Conservation (phyloP, 2,113 vertebrate species). For the Saimiri boliviensis region DNA sequence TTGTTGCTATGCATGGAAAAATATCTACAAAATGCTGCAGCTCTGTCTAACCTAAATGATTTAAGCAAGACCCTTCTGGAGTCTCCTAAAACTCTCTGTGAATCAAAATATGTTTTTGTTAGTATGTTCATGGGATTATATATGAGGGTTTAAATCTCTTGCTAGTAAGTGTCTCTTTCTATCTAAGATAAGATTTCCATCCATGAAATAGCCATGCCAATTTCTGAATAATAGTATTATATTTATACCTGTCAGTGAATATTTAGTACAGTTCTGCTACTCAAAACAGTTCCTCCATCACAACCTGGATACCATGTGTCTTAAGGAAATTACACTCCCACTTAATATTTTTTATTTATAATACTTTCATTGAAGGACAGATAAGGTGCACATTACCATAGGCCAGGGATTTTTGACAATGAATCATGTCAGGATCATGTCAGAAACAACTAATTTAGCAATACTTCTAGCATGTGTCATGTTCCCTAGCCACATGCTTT, state of each 20-base stretch:
- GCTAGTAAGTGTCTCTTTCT: not conserved
- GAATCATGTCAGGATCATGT: not conserved
- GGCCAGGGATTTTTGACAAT: not conserved
- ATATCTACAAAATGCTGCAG: not conserved
- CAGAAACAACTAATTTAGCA: not conserved
- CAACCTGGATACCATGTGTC: not conserved
- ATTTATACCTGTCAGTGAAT: not conserved
- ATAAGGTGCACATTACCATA: not conserved
- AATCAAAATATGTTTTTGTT: not conserved
- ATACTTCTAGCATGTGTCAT: not conserved
- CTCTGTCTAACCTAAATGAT: not conserved
- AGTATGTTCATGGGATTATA: not conserved
- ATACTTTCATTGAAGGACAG: not conserved
- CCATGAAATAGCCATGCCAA: not conserved
- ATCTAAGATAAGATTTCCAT: not conserved
- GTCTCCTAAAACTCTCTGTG: not conserved
- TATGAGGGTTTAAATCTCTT: not conserved
- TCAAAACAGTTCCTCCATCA: not conserved
- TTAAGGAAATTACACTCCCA: not conserved
- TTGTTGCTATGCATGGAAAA: not conserved
- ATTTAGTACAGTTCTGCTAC: not conserved
- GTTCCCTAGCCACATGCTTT: not conserved
- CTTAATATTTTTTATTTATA: not conserved
- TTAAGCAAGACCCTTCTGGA: not conserved
- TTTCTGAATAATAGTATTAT: not conserved